Conservation (phyloP, 2,888 invertebrate species). For the Eilema caniola region DNA sequence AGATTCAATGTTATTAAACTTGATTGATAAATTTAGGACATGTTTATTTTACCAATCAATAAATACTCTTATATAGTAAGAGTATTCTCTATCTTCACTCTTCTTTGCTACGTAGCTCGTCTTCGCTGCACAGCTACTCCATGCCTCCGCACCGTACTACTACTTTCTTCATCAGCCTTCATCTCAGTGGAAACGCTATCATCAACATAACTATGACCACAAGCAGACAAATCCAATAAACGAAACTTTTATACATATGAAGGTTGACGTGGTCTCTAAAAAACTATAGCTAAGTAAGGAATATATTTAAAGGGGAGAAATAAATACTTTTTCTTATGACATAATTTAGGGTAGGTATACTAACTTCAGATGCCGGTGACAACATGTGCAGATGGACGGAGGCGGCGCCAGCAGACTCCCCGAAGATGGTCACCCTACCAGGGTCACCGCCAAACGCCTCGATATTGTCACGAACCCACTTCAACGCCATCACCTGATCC, state of each 20-base stretch:
- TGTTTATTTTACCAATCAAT: no score
- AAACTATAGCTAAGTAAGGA: background rate
- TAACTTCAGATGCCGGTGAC: conserved; percentile 75
- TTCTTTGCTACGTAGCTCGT: no score
- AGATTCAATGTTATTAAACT: background rate
- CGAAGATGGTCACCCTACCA: conserved; percentile 86
- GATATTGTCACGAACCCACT: conserved; percentile 88
- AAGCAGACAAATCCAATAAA: no score
- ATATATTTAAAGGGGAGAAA: background rate
- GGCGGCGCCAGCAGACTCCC: conserved; percentile 88
- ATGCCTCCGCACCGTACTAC: no score
- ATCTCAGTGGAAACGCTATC: no score
- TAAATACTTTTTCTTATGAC: background rate
- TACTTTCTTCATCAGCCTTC: no score
- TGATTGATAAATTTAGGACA: background rate
- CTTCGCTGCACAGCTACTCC: no score
- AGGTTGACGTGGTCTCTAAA: no score
- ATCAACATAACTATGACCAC: no score
- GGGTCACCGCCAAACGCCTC: conserved; percentile 88
- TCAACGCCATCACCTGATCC: conserved; percentile 88
- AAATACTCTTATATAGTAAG: no score
- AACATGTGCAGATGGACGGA: conserved; percentile 88
- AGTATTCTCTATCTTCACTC: no score
- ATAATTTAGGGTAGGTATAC: background rate
- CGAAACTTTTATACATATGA: no score